Evolutionary conservation across 2,888 invertebrate species (phyloP).

Genomic region (Diarsia mendica): DNA sequence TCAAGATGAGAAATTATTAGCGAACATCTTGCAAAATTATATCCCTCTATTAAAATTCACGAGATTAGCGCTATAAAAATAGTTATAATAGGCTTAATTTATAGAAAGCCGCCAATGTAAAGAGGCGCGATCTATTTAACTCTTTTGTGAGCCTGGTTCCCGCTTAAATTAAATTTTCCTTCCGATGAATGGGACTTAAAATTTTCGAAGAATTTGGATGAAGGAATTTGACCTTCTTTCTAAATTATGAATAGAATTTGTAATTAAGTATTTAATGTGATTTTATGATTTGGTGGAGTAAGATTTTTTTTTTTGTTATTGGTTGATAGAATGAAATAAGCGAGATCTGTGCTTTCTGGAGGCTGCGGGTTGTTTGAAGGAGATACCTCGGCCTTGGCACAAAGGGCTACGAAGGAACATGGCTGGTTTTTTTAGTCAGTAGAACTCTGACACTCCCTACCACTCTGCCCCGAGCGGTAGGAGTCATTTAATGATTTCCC

Average conservation of each 20-base stretch:
- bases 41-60: conserved; percentile 20
- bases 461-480: no score
- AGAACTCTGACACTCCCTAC: no score
- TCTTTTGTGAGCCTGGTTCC: conserved; percentile 36
- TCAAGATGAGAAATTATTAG: not conserved
- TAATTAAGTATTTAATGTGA: conserved; percentile 15
- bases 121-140: conserved; percentile 40
- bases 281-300: conserved; percentile 3
- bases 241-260: conserved; percentile 39
- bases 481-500: no score
- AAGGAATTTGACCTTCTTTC: conserved; percentile 26
- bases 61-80: conserved; percentile 37
- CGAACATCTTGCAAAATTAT: conserved; percentile 1
- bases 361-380: no score
- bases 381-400: no score
- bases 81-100: conserved; percentile 36
- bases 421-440: no score
- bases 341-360: no score
- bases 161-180: conserved; percentile 48
- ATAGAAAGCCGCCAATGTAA: conserved; percentile 36
- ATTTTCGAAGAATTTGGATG: conserved; percentile 45
- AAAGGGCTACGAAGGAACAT: no score
- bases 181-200: conserved; percentile 19
- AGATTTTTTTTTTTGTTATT: no score
- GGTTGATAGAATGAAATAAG: no score